Conservation (phyloP, 2,888 invertebrate genomes). For the Drosophila vallismaia region DNA sequence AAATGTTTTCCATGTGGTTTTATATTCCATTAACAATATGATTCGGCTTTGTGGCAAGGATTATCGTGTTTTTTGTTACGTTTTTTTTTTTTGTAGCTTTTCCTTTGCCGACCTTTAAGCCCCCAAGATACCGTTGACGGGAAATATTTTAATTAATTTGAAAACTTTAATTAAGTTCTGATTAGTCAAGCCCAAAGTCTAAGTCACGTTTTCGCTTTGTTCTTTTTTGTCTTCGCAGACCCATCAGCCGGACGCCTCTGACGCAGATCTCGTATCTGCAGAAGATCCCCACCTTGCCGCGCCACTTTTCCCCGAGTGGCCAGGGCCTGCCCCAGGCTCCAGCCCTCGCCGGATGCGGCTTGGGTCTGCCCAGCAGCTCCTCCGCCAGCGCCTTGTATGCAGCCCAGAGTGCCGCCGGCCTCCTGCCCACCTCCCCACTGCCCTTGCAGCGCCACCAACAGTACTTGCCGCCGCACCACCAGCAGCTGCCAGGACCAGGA, state of each 20-base stretch:
- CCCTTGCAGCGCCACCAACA: constrained; percentile 81
- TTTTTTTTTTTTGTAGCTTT: constrained; percentile 19
- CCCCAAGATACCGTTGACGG: constrained; percentile 50
- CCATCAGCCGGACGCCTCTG: constrained; percentile 82
- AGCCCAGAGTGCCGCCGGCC: constrained; percentile 69
- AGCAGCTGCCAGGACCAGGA: constrained; percentile 56
- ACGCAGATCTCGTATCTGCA: constrained; percentile 83
- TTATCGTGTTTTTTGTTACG: constrained; percentile 35
- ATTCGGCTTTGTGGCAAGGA: constrained; percentile 45
- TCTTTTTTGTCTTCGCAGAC: constrained; percentile 66
- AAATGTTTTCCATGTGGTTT: constrained; percentile 59
- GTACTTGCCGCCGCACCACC: constrained; percentile 77
- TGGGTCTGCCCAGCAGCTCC: constrained; percentile 80
- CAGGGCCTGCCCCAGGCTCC: constrained; percentile 49
- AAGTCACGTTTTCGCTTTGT: constrained; percentile 21
- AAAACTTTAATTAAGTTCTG: constrained; percentile 77
- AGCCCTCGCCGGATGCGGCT: constrained; percentile 33
- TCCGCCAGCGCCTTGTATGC: constrained; percentile 81
- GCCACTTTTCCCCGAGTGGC: constrained; percentile 81
- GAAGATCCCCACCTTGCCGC: constrained; percentile 82
- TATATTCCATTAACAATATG: constrained; percentile 61
- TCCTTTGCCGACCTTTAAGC: constrained; percentile 49
- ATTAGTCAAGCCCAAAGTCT: constrained; percentile 72
- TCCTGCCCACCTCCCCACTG: constrained; percentile 82
- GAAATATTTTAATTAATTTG: constrained; percentile 60